A percentile compares a stretch with the other conserved stretches of the same genome.
phyloP scores from a whole-genome alignment of 2,888 invertebrate species.

The Andrena minutula region DNA sequence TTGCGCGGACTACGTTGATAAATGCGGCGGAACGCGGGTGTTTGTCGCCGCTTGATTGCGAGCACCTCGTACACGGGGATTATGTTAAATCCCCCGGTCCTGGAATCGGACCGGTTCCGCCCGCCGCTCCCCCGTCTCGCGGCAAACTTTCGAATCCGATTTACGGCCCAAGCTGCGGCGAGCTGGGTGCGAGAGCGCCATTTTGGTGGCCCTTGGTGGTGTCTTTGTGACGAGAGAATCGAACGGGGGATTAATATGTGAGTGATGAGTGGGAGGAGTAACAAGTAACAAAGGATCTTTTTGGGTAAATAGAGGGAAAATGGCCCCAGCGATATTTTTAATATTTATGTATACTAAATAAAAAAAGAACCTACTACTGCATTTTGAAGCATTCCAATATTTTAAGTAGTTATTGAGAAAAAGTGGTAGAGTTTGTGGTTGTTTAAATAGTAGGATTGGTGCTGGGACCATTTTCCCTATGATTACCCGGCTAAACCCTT shows the following conservation, averaged over 20 bases:
- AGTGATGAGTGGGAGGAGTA: too few species aligned
- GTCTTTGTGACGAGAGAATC: background rate
- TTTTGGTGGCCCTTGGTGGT: background rate
- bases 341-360: too few species aligned
- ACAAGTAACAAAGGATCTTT: too few species aligned
- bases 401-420: too few species aligned
- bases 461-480: too few species aligned
- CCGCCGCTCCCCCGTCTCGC: background rate
- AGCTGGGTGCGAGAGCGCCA: background rate
- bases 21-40: background rate
- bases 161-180: background rate
- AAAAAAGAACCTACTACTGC: too few species aligned
- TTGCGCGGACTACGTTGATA: constrained; percentile 18
- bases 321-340: too few species aligned
- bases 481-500: too few species aligned
- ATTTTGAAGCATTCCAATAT: too few species aligned
- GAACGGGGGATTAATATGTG: background rate
- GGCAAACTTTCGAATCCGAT: constrained; percentile 37
- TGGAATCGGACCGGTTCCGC: background rate
- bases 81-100: background rate
- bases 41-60: constrained; percentile 25
- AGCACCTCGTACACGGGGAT: constrained; percentile 8
- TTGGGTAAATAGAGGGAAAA: too few species aligned
- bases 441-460: too few species aligned
- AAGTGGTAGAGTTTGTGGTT: too few species aligned